Evolutionary conservation across 37 sponge, comb jelly and placozoan genomes (phyloP).

Genomic region (Spongilla lacustris): DNA sequence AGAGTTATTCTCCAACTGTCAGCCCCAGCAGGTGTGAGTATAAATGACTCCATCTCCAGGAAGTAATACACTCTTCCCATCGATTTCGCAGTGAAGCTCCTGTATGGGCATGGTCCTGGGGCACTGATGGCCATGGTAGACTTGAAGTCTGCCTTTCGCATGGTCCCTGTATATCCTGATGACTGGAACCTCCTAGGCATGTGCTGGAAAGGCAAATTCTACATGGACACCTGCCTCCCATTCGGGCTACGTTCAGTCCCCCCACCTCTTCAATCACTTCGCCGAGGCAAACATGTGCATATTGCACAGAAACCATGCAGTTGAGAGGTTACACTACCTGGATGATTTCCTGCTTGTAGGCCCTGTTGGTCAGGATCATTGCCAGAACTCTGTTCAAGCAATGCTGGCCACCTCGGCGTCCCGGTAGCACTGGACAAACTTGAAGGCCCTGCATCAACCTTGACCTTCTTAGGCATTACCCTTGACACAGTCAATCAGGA

Average conservation of each 20-base stretch:
- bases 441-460: no score
- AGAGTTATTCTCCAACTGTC: constrained; percentile 8
- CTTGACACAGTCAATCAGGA: not conserved
- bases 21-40: constrained; percentile 13
- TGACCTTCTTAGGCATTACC: constrained; percentile 26
- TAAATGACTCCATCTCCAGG: constrained; percentile 18
- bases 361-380: not conserved
- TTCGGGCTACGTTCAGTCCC: constrained; percentile 30
- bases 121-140: constrained; percentile 40
- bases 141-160: no score
- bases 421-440: constrained; percentile 13
- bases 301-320: constrained; percentile 5
- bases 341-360: constrained; percentile 36
- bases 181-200: constrained; percentile 46
- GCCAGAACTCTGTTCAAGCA: no score
- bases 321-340: constrained; percentile 28
- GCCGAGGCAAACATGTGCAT: constrained; percentile 35
- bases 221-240: constrained; percentile 37
- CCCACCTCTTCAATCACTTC: constrained; percentile 48
- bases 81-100: constrained; percentile 17
- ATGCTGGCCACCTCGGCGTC: constrained; percentile 4
- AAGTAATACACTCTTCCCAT: constrained; percentile 6
- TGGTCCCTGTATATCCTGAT: no score
- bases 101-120: not conserved
- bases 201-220: constrained; percentile 27